Conservation (phyloP, 2,888 invertebrate genomes). For the Caenorhabditis panamensis region DNA sequence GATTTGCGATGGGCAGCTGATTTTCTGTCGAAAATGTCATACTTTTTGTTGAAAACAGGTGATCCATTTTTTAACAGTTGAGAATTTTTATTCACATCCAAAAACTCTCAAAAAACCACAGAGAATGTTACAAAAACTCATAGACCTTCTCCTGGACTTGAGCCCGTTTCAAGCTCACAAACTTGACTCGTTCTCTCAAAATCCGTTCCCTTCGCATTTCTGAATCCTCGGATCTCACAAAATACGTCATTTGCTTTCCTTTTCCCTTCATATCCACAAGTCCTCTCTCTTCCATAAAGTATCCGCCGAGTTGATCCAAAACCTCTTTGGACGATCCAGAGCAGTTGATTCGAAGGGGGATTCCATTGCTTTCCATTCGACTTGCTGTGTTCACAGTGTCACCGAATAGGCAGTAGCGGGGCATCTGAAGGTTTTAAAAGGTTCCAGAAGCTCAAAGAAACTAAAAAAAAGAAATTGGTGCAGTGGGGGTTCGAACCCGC, state of each 20-base stretch:
- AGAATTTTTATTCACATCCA: not conserved
- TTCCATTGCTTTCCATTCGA: constrained; percentile 72
- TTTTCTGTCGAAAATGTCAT: no score
- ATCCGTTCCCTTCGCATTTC: constrained; percentile 72
- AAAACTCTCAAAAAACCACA: constrained; percentile 20
- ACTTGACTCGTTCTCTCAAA: constrained; percentile 60
- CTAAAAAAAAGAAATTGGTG: no score
- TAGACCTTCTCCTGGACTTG: constrained; percentile 52
- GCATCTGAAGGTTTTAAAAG: constrained; percentile 61
- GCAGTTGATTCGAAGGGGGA: constrained; percentile 70
- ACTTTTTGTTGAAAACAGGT: no score
- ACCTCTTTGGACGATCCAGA: constrained; percentile 73
- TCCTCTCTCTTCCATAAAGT: constrained; percentile 82
- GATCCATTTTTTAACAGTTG: not conserved
- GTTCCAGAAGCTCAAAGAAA: no score
- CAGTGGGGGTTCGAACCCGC: no score
- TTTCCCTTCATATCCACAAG: constrained; percentile 83
- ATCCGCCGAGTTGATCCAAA: constrained; percentile 82
- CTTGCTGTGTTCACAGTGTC: constrained; percentile 72
- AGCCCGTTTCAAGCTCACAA: constrained; percentile 60
- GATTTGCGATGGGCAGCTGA: no score
- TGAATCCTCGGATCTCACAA: constrained; percentile 81
- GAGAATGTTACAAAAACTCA: constrained; percentile 37
- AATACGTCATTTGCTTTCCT: constrained; percentile 82
- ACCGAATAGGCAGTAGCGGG: constrained; percentile 70